Evolutionary conservation across 2,888 invertebrate species (phyloP).

Genomic region (Thymelicus lineola): DNA sequence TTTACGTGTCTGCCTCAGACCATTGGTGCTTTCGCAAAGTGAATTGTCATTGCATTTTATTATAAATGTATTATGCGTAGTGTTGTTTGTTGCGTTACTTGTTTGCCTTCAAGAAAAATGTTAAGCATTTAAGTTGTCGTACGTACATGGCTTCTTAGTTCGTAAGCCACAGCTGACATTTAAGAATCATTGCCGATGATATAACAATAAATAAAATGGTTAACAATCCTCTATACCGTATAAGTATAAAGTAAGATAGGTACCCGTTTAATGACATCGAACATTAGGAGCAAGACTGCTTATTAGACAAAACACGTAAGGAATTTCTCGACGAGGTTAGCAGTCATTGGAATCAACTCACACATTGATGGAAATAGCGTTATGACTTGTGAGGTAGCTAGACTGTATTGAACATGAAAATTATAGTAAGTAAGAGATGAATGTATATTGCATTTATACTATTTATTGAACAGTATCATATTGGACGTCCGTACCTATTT

Average conservation of each 20-base stretch:
- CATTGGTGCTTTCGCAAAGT: constrained; percentile 3
- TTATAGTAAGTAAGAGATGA: no score
- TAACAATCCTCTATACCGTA: not conserved
- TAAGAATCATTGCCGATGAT: no score
- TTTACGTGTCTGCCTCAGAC: not conserved
- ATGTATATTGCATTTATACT: no score
- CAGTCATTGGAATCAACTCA: no score
- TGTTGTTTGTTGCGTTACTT: not conserved
- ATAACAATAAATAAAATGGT: not conserved
- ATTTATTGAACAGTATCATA: no score
- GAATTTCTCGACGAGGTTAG: not conserved
- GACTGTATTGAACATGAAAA: no score
- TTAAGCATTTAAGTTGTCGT: not conserved
- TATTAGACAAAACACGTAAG: not conserved
- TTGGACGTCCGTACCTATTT: no score
- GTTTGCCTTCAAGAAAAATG: constrained; percentile 22
- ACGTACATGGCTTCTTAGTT: not conserved
- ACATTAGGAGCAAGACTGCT: not conserved
- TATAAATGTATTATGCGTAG: constrained; percentile 10
- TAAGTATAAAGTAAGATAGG: not conserved
- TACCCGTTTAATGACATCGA: not conserved
- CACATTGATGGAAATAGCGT: no score
- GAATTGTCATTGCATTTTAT: constrained; percentile 23
- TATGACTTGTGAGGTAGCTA: no score
- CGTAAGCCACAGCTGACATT: no score